phyloP scores from a whole-genome alignment of 2,113 vertebrate genomes.

The Erythrocercus mccallii region DNA sequence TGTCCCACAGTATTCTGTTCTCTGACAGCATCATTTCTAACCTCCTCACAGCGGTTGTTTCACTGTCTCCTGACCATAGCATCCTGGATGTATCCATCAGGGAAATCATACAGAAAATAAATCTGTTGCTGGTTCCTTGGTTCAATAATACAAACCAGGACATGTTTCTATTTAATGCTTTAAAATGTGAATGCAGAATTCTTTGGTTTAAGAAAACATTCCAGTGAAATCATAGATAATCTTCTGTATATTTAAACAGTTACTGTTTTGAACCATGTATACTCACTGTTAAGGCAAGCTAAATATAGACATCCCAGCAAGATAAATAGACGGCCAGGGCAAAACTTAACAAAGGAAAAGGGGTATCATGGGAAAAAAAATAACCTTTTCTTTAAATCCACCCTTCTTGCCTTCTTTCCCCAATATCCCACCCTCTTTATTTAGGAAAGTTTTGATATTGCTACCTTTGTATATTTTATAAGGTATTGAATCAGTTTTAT shows the following conservation, averaged over 20 bases:
- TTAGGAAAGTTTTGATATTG: background rate
- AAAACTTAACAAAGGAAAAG: slow-evolving; percentile 24
- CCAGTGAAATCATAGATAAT: background rate
- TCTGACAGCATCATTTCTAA: slow-evolving; percentile 70
- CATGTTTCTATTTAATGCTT: slow-evolving; percentile 50
- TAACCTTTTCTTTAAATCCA: background rate
- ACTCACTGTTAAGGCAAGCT: background rate
- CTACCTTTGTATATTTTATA: background rate
- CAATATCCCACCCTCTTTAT: background rate
- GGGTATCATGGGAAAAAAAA: background rate
- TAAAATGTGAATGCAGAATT: background rate
- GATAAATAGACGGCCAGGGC: slow-evolving; percentile 10
- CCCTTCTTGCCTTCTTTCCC: background rate
- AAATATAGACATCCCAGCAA: too few relatives aligned
- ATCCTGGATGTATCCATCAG: slow-evolving; percentile 58
- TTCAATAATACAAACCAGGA: slow-evolving; percentile 68
- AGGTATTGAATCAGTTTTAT: background rate
- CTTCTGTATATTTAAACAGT: background rate
- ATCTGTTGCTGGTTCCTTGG: slow-evolving; percentile 54
- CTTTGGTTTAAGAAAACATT: slow-evolving; percentile 40
- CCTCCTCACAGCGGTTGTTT: slow-evolving; percentile 61
- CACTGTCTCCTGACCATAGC: slow-evolving; percentile 42
- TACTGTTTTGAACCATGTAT: background rate
- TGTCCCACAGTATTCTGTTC: slow-evolving; percentile 50
- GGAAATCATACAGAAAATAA: slow-evolving; percentile 74